Percentiles rank a stretch among this genome's conserved stretches.
phyloP scores from a whole-genome alignment of 2,888 invertebrate genomes.

The Prosapia bicincta region DNA sequence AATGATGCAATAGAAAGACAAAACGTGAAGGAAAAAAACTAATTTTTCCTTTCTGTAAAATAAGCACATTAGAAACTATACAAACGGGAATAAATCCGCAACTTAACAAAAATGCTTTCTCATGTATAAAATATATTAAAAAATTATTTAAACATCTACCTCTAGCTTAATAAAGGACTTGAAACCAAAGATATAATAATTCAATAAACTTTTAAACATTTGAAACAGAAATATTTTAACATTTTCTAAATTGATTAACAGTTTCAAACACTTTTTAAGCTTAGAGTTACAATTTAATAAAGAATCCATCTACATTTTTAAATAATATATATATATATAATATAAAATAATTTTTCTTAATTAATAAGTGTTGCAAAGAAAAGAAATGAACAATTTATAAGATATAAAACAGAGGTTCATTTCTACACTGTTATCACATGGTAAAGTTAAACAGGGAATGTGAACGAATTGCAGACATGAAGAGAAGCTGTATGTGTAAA shows the following conservation, averaged over 20 bases:
- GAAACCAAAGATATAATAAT: not conserved
- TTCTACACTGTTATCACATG: constrained; percentile 2
- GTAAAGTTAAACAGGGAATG: constrained; percentile 15
- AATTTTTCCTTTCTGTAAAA: not conserved
- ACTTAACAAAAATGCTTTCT: not conserved
- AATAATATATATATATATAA: not conserved
- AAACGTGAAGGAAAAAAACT: not conserved
- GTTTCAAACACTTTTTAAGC: not conserved
- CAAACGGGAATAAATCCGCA: not conserved
- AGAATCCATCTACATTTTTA: not conserved
- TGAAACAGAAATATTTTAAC: not conserved
- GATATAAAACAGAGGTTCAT: not conserved
- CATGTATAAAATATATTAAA: not conserved
- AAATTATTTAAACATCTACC: not conserved
- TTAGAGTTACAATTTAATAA: not conserved
- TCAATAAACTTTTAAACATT: not conserved
- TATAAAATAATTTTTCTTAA: not conserved
- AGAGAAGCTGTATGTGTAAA: not conserved
- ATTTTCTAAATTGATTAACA: not conserved
- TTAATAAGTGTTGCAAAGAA: not conserved
- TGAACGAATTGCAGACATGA: constrained; percentile 17
- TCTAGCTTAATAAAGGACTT: not conserved
- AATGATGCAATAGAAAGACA: not conserved
- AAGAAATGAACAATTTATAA: not conserved
- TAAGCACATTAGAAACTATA: not conserved